Percentiles rank a stretch among this genome's conserved stretches.
phyloP scores from a whole-genome alignment of 2,888 invertebrate species.

The Ichneumoninae sp. region DNA sequence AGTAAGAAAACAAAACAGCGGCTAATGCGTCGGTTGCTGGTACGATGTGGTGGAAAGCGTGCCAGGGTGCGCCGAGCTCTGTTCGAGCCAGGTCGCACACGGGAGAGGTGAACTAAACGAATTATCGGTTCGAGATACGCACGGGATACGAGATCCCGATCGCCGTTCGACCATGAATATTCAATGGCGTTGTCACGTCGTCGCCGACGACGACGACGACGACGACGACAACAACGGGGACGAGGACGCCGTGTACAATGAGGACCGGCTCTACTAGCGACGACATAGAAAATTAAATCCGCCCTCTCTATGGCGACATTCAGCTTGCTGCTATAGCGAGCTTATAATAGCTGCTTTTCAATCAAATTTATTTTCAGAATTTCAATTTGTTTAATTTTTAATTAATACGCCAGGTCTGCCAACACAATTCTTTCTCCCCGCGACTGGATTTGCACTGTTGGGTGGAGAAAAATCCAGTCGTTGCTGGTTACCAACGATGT shows the following conservation, averaged over 20 bases:
- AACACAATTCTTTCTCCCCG: neutral
- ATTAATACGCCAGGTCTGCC: neutral
- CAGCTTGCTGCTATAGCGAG: slow-evolving; percentile 11
- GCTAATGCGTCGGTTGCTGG: neutral
- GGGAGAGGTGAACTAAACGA: slow-evolving; percentile 46
- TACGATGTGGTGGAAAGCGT: neutral
- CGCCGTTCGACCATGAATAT: slow-evolving; percentile 59
- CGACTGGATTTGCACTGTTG: neutral
- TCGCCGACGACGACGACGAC: slow-evolving; percentile 25
- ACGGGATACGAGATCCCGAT: slow-evolving; percentile 47
- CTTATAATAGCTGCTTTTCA: slow-evolving; percentile 11
- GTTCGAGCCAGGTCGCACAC: neutral
- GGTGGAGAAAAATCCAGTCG: neutral
- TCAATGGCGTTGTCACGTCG: slow-evolving; percentile 50
- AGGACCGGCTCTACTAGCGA: slow-evolving; percentile 25
- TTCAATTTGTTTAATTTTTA: neutral
- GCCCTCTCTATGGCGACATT: slow-evolving; percentile 20
- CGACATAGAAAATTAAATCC: slow-evolving; percentile 58
- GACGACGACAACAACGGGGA: slow-evolving; percentile 27
- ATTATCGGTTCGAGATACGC: slow-evolving; percentile 44
- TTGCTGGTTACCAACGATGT: neutral
- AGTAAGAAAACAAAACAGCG: neutral
- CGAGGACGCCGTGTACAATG: slow-evolving; percentile 21
- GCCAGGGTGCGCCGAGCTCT: slow-evolving; percentile 13
- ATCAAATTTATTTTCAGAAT: neutral